Percentiles rank a stretch among this genome's conserved stretches.
Conservation (phyloP, 2,888 invertebrate species). For the Gymnoscelis rufifasciata region DNA sequence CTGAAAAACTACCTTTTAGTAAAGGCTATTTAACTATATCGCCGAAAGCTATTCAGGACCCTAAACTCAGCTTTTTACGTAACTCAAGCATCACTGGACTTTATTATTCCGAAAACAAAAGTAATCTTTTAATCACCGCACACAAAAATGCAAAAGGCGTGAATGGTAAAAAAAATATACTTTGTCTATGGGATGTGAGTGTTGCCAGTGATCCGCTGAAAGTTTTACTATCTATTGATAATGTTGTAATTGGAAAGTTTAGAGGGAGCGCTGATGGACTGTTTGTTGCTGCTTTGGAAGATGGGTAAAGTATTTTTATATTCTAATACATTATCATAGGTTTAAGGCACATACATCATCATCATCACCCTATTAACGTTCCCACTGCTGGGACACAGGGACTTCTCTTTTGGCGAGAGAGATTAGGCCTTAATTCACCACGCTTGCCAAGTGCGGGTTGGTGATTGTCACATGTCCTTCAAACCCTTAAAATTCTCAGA, state of each 20-base stretch:
- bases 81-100: slow-evolving; percentile 44
- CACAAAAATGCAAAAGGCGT: slow-evolving; percentile 41
- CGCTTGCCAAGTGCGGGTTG: too few species aligned
- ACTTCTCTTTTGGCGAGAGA: too few species aligned
- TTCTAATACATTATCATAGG: background rate
- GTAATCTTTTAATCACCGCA: slow-evolving; percentile 54
- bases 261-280: slow-evolving; percentile 56
- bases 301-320: slow-evolving; percentile 56
- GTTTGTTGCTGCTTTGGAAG: slow-evolving; percentile 60
- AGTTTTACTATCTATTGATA: slow-evolving; percentile 54
- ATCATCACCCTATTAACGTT: too few species aligned
- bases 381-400: too few species aligned
- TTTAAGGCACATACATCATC: too few species aligned
- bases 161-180: slow-evolving; percentile 38
- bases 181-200: slow-evolving; percentile 66
- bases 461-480: too few species aligned
- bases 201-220: slow-evolving; percentile 57
- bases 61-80: slow-evolving; percentile 41
- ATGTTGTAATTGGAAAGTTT: slow-evolving; percentile 50
- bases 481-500: too few species aligned
- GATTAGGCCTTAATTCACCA: too few species aligned
- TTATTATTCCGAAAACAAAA: slow-evolving; percentile 53
- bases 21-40: slow-evolving; percentile 51
- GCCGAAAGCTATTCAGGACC: slow-evolving; percentile 36
- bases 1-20: slow-evolving; percentile 55